These are phyloP conservation scores for Pan troglodytes DNA, from an alignment of 2,113 vertebrate species.

Conservation along the genomic window NHGRI_mPanTro3-v2.1_pri NC_086015.1:62845501-62846000, in stretches of 20 bases:
- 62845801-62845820: not conserved
- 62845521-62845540: not conserved
- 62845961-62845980: not conserved
- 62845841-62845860: not conserved
- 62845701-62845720: not conserved
- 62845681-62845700: not conserved
- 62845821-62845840: not conserved
- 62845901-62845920: conserved; percentile 18
- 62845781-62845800: not conserved
- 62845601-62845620: not conserved
- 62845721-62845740: not conserved
- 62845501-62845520: not conserved
- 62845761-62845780: not conserved
- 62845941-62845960: conserved; percentile 5
- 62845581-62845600: not conserved
- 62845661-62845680: not conserved
- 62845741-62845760: not conserved
- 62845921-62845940: not conserved
- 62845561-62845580: not conserved
- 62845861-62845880: not conserved
- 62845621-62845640: conserved; percentile 35
- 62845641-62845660: conserved; percentile 15
- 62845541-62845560: not conserved
- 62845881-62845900: not conserved
- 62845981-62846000: not conserved